Evolutionary conservation across 2,888 invertebrate species (phyloP), one percentile per base, ranked within the genome.

Genomic region (Hydriomena furcata): DNA sequence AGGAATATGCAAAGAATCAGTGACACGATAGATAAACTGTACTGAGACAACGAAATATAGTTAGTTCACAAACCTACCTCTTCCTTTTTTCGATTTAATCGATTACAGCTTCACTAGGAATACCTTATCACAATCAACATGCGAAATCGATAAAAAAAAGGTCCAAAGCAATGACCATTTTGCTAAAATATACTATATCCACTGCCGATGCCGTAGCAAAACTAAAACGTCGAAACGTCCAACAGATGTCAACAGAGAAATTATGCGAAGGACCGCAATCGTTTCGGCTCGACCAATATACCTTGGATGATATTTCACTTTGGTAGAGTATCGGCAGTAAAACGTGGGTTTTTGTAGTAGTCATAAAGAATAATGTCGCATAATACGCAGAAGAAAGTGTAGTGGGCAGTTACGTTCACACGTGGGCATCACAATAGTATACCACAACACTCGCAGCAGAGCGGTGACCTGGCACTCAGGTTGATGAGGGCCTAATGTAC

Each of bases 341-440:
- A 65, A 60, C 53, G 62, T 65, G 63, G 67, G 68, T 69, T 73
- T 73, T 71, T 64, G 65, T 65, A 71, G 61, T 65, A 57, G 63
- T 64, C 71, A 71, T 79, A 79, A 79, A 79, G 62, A 63, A 58
- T 73, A 79, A 76, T 71, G 66, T 67, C 72, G 71, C 72, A 67
- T 61, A 65, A 65, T 67, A 68, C 68, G 65, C 66, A 31, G 31
- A 30, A 7, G 11, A 30, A 30, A 21, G 20, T 23, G 12, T 21
- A 30, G 28, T 6, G 23, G 7, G 11, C 10, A 23, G 10, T 6
- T n/a, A 35, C 7, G 11, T 35, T 23, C n/a, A n/a, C n/a, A n/a
- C n/a, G n/a, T n/a, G n/a, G n/a, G n/a, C n/a, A n/a, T n/a, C n/a
- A 23, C 23, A 55, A 28, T 17, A 34, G 54, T 55, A 56, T 40